These are phyloP conservation scores for Loxodonta africana DNA, from an alignment of 2,113 vertebrate species.

Conservation along the genomic window DNA sequence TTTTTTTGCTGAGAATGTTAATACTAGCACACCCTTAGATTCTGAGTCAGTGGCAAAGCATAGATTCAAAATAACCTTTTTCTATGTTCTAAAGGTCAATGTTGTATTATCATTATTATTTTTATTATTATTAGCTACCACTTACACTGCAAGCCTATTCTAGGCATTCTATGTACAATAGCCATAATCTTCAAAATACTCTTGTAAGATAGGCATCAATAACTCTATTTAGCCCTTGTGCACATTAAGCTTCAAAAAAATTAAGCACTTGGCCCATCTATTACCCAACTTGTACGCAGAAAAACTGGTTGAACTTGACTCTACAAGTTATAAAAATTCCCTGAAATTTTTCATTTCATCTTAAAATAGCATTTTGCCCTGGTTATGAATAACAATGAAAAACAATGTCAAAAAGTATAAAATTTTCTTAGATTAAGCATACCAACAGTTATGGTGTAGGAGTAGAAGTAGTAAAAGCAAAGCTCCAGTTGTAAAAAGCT, in stretches of 20 bases:
- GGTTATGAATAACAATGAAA: neutral
- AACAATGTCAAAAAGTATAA: neutral
- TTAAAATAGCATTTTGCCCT: neutral
- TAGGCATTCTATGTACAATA: neutral
- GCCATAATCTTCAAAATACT: neutral
- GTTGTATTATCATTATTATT: neutral
- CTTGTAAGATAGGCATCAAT: neutral
- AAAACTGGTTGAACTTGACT: neutral
- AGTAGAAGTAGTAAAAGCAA: neutral
- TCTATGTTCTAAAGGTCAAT: constrained; percentile 16
- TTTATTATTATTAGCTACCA: neutral
- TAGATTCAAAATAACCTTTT: neutral
- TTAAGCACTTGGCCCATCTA: neutral
- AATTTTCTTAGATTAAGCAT: neutral
- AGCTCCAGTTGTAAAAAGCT: neutral
- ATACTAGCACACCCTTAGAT: neutral
- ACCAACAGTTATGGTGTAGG: neutral
- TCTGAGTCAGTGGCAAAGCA: neutral
- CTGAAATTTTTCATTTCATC: constrained; percentile 9
- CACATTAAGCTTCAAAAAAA: neutral
- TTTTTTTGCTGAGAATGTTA: neutral
- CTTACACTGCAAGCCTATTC: neutral
- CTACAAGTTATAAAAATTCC: neutral
- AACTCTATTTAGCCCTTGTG: neutral
- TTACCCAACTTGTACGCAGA: neutral